These are phyloP conservation scores for Tricholaema leucomelas DNA, from an alignment of 2,113 vertebrate species.

Conservation along the genomic window DNA sequence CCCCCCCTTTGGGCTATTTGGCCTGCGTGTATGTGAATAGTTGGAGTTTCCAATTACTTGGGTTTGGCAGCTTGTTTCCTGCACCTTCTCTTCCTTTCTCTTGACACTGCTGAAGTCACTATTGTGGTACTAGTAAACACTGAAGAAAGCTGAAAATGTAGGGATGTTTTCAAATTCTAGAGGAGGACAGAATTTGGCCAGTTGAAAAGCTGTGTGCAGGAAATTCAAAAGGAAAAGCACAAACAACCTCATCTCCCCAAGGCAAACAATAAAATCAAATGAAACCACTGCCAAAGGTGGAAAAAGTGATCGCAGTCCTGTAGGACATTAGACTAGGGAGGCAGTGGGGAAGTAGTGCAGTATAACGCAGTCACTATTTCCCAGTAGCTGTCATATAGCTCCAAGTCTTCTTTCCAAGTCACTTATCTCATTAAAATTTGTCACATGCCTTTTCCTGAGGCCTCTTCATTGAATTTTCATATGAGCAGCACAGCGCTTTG, in stretches of 20 bases:
- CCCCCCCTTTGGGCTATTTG: background rate
- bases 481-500: background rate
- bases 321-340: background rate
- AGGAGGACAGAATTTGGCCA: background rate
- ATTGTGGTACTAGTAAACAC: background rate
- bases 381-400: background rate
- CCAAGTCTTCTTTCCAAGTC: constrained; percentile 1
- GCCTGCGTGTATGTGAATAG: background rate
- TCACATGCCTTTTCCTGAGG: background rate
- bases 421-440: constrained; percentile 27
- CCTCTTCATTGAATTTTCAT: background rate
- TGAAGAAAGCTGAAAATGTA: background rate
- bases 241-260: background rate
- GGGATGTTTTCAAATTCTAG: background rate
- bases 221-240: constrained; percentile 8
- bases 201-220: background rate
- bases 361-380: background rate
- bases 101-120: background rate
- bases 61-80: background rate
- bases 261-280: background rate
- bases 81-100: background rate
- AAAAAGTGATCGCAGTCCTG: background rate
- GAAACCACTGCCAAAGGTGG: background rate
- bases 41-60: background rate
- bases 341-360: background rate